phyloP scores from a whole-genome alignment of 2,113 vertebrate genomes.

The Ceyx margarethae region DNA sequence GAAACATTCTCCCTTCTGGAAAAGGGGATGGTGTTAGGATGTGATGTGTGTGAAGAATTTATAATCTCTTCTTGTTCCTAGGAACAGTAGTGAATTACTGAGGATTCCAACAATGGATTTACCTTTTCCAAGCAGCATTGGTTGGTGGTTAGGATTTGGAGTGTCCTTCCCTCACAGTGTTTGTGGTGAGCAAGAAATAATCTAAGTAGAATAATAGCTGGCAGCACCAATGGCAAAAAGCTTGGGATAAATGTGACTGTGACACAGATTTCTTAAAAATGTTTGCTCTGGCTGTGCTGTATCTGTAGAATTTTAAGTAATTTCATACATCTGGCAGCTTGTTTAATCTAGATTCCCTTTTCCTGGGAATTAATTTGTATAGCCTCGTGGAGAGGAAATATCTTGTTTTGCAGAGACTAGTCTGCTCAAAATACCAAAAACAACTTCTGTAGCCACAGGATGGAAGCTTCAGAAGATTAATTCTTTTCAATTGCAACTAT shows the following conservation, averaged over 20 bases:
- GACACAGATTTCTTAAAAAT: background rate
- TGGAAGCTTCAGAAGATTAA: background rate
- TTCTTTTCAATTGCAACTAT: conserved; percentile 4
- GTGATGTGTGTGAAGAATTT: background rate
- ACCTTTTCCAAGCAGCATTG: background rate
- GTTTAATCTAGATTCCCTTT: background rate
- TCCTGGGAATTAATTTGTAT: background rate
- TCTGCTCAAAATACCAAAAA: background rate
- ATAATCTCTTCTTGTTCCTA: background rate
- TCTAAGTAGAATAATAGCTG: background rate
- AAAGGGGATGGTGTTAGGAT: background rate
- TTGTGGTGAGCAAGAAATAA: background rate
- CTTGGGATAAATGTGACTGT: background rate
- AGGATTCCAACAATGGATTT: background rate
- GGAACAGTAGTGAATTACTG: background rate
- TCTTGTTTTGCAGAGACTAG: background rate
- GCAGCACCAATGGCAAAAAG: background rate
- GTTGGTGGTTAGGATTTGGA: background rate
- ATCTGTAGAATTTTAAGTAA: background rate
- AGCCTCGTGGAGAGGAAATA: background rate
- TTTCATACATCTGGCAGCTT: background rate
- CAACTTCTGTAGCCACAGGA: background rate
- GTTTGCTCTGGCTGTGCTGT: background rate
- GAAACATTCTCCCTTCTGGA: too few species aligned
- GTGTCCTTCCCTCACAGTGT: fast-evolving